phyloP scores from a whole-genome alignment of 2,797 vertebrate genomes.

The Periparus ater region DNA sequence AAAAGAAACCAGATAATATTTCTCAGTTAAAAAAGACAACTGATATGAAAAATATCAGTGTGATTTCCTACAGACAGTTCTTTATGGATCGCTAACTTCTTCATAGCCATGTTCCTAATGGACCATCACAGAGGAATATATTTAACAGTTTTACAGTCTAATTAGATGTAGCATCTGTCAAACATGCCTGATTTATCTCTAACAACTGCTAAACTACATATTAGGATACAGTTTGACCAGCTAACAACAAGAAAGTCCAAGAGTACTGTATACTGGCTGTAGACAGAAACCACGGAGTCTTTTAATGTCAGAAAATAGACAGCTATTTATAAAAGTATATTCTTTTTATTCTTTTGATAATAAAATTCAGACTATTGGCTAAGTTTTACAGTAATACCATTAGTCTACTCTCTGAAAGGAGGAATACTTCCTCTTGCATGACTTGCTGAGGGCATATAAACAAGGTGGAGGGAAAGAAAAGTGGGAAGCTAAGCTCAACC shows the following conservation, averaged over 20 bases:
- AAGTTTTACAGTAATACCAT: neutral
- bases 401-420: neutral
- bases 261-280: neutral
- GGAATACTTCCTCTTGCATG: neutral
- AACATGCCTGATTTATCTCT: conserved; percentile 1
- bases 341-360: neutral
- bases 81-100: conserved; percentile 54
- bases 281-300: neutral
- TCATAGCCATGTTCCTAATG: conserved; percentile 8
- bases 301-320: neutral
- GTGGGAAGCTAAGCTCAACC: neutral
- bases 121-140: conserved; percentile 2
- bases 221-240: neutral
- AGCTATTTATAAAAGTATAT: neutral
- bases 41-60: neutral
- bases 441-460: neutral
- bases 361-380: neutral
- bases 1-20: neutral
- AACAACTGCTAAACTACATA: neutral
- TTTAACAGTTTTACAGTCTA: conserved; percentile 40
- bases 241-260: neutral
- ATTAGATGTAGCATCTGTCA: conserved; percentile 58
- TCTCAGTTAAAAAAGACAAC: neutral
- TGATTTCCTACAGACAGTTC: neutral
- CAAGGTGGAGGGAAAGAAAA: neutral